Base-by-base conservation (phyloP, 2,797 vertebrate species). In the Danio albolineatus region DNA sequence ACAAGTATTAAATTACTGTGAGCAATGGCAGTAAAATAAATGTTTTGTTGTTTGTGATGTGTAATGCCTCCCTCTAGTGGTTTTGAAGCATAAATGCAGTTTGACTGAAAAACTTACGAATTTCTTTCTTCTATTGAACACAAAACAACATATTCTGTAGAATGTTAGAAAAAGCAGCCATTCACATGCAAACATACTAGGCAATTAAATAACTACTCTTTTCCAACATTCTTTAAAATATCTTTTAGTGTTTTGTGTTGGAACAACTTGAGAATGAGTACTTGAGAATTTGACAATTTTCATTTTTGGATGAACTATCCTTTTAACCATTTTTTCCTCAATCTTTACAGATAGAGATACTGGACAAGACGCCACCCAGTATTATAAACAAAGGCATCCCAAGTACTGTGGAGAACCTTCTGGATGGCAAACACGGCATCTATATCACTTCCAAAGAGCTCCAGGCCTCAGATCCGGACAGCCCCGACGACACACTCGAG, bases 351-450 rank as follows among this genome's bases (percentile, higher is more conserved):
- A 87, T 94, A 74, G 85, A 93, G 7, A 79, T 82, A 4, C 21
- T 90, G 72, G 95, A 94, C 81, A 87, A 91, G 85, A 75, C 4
- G 0, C 87, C 90, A 44, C 92, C 93, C 74, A 86, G 84, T 80
- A 78, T 94, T 78, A 67, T 90, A 46, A 83, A 76, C 77, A 92
- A 83, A 43, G 78, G 79, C 21, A 93, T 28, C 2, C 89, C 90
- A 48, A 92, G 86, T 69, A 76, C 51, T 0, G 85, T 94, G 82
- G 78, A 91, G 74, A 87, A 85, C 38, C 81, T 94, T 71, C 82
- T 79, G 14, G 83, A 79, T 0, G 75, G 85, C 7, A 91, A 90
- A 16, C 69, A 46, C 2, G 88, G 86, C n/a, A 84, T 90, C 12
- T 86, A 88, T 74, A 88, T 93, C 88, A 90, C 85, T 12, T 86